phyloP scores from a whole-genome alignment of 2,113 vertebrate genomes.

The Cairina moschata region DNA sequence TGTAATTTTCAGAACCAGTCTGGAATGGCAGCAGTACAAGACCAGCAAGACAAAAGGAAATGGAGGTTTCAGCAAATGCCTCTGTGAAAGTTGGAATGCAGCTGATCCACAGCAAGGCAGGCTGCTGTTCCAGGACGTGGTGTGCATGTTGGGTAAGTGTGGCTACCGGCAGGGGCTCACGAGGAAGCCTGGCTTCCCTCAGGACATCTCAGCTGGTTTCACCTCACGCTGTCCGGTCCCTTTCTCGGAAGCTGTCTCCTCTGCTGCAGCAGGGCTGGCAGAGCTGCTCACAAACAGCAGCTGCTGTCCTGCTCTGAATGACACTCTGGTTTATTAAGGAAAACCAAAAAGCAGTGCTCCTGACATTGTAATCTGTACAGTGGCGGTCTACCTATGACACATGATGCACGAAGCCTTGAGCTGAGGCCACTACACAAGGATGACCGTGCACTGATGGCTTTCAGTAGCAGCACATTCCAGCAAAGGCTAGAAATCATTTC shows the following conservation, averaged over 20 bases:
- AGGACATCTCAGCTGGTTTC: not conserved
- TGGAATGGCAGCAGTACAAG: not conserved
- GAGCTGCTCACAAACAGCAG: not conserved
- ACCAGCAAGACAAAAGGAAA: not conserved
- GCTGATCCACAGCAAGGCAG: not conserved
- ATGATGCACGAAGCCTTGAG: not conserved
- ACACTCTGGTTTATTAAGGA: not conserved
- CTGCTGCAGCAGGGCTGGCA: not conserved
- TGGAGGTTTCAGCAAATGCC: not conserved
- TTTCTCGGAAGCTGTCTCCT: not conserved
- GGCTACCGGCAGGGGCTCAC: not conserved
- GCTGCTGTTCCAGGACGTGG: rapidly evolving
- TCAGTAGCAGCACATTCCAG: not conserved
- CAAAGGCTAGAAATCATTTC: not conserved
- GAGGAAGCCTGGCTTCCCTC: not conserved
- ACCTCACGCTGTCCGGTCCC: not conserved
- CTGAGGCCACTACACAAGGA: not conserved
- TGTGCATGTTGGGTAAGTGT: not conserved
- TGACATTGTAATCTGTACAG: not conserved
- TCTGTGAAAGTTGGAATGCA: not conserved
- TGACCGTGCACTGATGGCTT: not conserved
- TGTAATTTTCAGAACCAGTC: not conserved
- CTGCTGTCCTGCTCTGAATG: not conserved
- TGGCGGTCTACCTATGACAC: not conserved
- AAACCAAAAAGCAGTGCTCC: not conserved